A percentile compares a stretch with the other conserved stretches of the same genome.
Conservation (phyloP, 1,140 invertebrate genomes). For the Drosophila watanabei region DNA sequence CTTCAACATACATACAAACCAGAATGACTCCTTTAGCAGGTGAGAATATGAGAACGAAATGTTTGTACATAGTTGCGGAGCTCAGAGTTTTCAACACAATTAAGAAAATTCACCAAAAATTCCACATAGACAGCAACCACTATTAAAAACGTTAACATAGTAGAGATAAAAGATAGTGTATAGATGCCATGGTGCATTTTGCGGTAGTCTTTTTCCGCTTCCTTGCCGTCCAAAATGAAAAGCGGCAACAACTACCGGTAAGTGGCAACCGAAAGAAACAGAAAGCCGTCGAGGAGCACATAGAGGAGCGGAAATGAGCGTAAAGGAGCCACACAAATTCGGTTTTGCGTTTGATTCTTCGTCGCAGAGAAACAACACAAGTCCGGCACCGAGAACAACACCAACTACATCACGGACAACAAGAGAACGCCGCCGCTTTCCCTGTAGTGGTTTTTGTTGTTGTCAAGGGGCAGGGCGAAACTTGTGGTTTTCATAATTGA, state of each 20-base stretch:
- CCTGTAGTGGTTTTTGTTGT: conserved; percentile 14
- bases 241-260: conserved; percentile 45
- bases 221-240: conserved; percentile 39
- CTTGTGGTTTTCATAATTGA: conserved; percentile 84
- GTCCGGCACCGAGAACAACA: conserved; percentile 23
- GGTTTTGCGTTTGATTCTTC: conserved; percentile 77
- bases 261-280: conserved; percentile 64
- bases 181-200: neutral
- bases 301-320: conserved; percentile 18
- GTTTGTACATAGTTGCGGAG: too few relatives aligned
- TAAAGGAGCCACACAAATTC: conserved; percentile 74
- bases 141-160: neutral
- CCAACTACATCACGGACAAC: conserved; percentile 30
- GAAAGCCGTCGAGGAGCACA: conserved; percentile 20
- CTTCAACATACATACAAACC: conserved; percentile 7
- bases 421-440: conserved; percentile 16
- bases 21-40: neutral
- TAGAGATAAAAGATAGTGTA: neutral
- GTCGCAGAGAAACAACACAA: conserved; percentile 60
- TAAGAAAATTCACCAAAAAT: neutral
- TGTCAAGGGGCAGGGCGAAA: conserved; percentile 43
- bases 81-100: neutral
- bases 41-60: neutral
- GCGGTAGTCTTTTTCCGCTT: conserved; percentile 26
- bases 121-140: too few relatives aligned